Evolutionary conservation across 2,888 invertebrate species (phyloP), one percentile per base, ranked within the genome.

Genomic region (Ariolimax columbianus): DNA sequence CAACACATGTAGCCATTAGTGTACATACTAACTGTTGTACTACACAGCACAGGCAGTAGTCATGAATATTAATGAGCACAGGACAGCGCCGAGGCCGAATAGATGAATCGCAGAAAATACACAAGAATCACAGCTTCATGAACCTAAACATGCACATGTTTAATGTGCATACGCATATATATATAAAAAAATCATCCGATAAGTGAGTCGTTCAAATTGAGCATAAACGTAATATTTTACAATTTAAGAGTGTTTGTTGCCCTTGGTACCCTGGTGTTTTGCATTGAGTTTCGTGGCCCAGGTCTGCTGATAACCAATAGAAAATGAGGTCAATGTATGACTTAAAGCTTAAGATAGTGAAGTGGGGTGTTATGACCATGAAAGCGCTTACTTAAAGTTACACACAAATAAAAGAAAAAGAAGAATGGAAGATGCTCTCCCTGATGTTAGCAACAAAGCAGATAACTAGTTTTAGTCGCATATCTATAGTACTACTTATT

Each of bases 31-130:
- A n/a, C n/a, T n/a, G n/a, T n/a, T 55, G 43, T 87, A 85, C 87
- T 87, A 87, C 89, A 86, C 86, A 86, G 79, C 84, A 86, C 84
- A 86, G 88, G 88, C n/a, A n/a, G n/a, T 88, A 88, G 86, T 90
- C 90, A 90, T 91, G 91, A 91, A 91, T 91, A 91, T 90, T 91
- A 90, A 91, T 90, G 89, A 90, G 51, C 84, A 84, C 84, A 79
- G 72, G 51, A 40, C 73, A 79, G 84, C 59, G 70, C 84, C 79
- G 73, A 79, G 79, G 84, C 63, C 79, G 55, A 81, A 86, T 55
- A 86, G 78, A 70, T 87, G 86, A 84, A 86, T 79, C 85, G 86
- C 88, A 88, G 85, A 84, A 85, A 87, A 75, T 73, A 78, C 40
- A 33, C 30, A 33, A 63, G 26, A 3, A n/a, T 63, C 2, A 63